These are phyloP conservation scores for Protonemura montana DNA, from an alignment of 2,888 invertebrate species.

Conservation along the genomic window DNA sequence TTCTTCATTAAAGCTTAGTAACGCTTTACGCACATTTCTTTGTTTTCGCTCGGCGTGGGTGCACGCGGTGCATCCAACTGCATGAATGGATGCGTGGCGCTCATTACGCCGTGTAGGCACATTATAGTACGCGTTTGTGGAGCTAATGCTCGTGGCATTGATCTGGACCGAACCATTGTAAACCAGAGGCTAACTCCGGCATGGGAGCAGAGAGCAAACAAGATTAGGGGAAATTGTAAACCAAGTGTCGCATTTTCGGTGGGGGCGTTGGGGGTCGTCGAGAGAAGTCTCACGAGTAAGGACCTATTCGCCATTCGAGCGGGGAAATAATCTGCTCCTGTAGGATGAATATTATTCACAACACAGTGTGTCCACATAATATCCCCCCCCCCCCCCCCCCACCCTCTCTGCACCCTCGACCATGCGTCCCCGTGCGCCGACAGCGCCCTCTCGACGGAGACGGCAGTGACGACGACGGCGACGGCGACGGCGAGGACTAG, in stretches of 20 bases:
- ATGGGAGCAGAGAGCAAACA: background rate
- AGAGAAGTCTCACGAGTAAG: constrained; percentile 1
- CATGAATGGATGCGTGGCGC: background rate
- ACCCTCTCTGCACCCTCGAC: background rate
- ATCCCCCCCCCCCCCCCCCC: background rate
- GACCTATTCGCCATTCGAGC: constrained; percentile 16
- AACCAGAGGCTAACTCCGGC: background rate
- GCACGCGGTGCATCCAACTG: background rate
- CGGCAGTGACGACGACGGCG: constrained; percentile 61
- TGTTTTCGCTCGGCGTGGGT: background rate
- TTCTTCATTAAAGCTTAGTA: background rate
- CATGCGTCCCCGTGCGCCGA: constrained; percentile 17
- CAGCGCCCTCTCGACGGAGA: constrained; percentile 19
- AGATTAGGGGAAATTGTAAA: constrained; percentile 42
- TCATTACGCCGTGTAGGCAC: background rate
- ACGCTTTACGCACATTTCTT: background rate
- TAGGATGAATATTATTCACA: constrained; percentile 28
- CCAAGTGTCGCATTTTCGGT: constrained; percentile 41
- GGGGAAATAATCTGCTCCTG: constrained; percentile 38
- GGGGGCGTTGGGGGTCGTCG: background rate
- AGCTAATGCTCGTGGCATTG: background rate
- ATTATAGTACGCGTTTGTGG: background rate
- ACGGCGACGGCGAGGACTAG: background rate
- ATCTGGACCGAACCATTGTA: background rate
- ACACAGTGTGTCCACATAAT: constrained; percentile 26